Percentiles rank a stretch among this genome's conserved stretches.
Conservation (phyloP, 2,888 invertebrate species). For the Thysanoteuthis rhombus region DNA sequence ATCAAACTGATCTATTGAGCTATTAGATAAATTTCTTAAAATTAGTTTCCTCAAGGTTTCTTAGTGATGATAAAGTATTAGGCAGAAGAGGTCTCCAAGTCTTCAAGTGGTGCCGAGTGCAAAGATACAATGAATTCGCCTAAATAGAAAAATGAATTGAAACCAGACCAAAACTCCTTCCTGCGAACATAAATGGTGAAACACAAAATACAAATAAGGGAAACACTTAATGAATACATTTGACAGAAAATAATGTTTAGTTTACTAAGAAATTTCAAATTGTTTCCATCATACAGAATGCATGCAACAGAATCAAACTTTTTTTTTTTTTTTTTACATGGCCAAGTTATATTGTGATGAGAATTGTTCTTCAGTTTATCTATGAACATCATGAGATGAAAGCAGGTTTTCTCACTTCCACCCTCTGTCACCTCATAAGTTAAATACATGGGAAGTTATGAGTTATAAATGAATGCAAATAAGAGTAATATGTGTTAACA, state of each 20-base stretch:
- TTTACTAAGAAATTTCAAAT: not conserved
- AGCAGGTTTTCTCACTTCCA: not conserved
- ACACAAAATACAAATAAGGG: not conserved
- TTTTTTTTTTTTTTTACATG: no score
- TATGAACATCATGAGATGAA: not conserved
- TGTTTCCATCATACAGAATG: not conserved
- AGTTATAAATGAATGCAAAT: not conserved
- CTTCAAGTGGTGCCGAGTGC: not conserved
- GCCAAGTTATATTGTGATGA: no score
- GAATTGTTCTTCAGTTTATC: not conserved
- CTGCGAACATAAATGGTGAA: not conserved
- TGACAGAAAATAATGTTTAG: not conserved
- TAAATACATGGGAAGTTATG: not conserved
- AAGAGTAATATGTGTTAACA: not conserved
- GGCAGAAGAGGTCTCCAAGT: not conserved
- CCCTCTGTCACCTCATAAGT: not conserved
- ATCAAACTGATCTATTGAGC: not conserved
- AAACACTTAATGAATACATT: not conserved
- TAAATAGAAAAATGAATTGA: not conserved
- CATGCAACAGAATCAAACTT: not conserved
- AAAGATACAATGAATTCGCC: not conserved
- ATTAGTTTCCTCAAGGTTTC: not conserved
- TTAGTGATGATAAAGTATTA: not conserved
- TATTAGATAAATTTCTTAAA: no score
- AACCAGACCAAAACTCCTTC: not conserved